A percentile compares a stretch with the other conserved stretches of the same genome.
phyloP scores from a whole-genome alignment of 2,113 vertebrate species.

The Pagrus major region DNA sequence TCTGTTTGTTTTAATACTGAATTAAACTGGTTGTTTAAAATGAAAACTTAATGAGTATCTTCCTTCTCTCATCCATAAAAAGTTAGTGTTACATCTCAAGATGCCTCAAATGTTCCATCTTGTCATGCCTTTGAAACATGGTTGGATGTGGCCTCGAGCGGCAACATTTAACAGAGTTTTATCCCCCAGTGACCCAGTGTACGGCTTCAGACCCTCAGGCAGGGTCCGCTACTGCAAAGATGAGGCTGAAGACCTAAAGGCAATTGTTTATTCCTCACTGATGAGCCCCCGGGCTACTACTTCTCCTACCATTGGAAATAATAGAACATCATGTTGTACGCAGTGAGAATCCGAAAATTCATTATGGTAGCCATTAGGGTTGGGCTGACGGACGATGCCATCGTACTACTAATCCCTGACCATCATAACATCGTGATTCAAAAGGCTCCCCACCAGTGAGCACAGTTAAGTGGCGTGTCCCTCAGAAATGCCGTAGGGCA shows the following conservation, averaged over 20 bases:
- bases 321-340: conserved; percentile 24
- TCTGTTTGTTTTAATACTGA: not conserved
- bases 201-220: conserved; percentile 21
- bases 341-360: conserved; percentile 3
- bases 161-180: conserved; percentile 20
- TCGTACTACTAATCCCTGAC: no score
- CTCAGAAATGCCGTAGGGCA: no score
- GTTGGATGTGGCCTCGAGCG: conserved; percentile 28
- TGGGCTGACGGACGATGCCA: no score
- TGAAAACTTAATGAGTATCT: not conserved
- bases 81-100: not conserved
- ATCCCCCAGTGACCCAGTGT: not conserved
- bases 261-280: not conserved
- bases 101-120: not conserved
- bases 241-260: conserved; percentile 10
- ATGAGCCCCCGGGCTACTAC: conserved; percentile 5
- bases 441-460: no score
- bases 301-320: conserved; percentile 8
- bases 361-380: not conserved
- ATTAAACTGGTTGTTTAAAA: not conserved
- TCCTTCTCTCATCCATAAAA: not conserved
- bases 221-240: conserved; percentile 20
- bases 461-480: no score
- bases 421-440: no score
- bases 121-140: conserved; percentile 18